Evolutionary conservation across 2,888 invertebrate species (phyloP), one percentile per base, ranked within the genome.

Genomic region (Conomelus anceps): DNA sequence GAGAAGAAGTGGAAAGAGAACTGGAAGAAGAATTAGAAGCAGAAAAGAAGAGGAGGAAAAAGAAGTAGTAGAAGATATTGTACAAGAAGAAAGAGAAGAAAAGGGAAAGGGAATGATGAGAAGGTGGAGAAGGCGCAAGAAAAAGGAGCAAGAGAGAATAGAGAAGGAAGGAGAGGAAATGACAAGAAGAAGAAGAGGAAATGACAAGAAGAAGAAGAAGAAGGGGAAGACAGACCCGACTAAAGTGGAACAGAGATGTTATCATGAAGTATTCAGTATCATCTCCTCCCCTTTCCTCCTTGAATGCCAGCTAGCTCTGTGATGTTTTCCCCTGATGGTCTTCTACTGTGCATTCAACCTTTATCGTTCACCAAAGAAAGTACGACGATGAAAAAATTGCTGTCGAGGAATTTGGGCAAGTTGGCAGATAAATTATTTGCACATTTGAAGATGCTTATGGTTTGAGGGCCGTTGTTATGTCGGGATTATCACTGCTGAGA

Each of bases 171-270:
- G 88, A 89, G 88, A 88, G 84, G 22, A 84, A 88, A 41, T n/a
- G n/a, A n/a, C n/a, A n/a, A 89, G 89, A 88, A 88, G 26, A 88
- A 34, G 85, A 88, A 85, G 85, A 63, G 88, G 89, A 88, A n/a
- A n/a, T n/a, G n/a, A n/a, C n/a, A n/a, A 86, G 26, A 86, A 89
- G 84, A 34, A 84, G 85, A 29, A 85, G 63, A 23, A 84, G n/a
- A 22, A n/a, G 29, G 84, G 26, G 34, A 22, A 63, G 89, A 26
- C 9, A 23, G 26, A 17, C 34, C n/a, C 63, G n/a, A 63, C n/a
- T 63, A 63, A 63, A 63, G 3, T n/a, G 3, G 3, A 63, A n/a
- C 63, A n/a, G 63, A 63, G 63, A 63, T 63, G 63, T n/a, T n/a
- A 63, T 63, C 63, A 63, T 63, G n/a, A 63, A 63, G 63, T 63